Evolutionary conservation across 2,888 invertebrate species (phyloP).

Genomic region (Athalia cordata): DNA sequence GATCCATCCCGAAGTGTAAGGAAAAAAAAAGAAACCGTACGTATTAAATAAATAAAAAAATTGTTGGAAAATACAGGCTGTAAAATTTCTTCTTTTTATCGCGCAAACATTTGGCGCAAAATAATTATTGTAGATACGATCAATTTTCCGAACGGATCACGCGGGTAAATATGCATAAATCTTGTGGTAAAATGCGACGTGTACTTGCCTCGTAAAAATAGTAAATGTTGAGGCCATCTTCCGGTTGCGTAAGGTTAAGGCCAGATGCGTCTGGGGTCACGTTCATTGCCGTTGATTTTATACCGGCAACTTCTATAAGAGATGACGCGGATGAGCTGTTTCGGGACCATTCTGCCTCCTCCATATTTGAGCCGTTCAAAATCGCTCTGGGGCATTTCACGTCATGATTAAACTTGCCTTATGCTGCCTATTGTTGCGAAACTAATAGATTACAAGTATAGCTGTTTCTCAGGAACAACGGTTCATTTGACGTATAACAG

Average conservation of each 20-base stretch:
- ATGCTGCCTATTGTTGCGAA: conserved; percentile 7
- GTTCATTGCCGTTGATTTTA: conserved; percentile 29
- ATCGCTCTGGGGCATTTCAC: conserved; percentile 36
- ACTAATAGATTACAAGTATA: not conserved
- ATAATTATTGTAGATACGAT: not conserved
- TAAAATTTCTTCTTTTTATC: not conserved
- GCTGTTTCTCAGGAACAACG: not conserved
- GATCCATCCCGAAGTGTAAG: not conserved
- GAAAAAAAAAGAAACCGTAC: no score
- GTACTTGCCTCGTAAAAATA: conserved; percentile 46
- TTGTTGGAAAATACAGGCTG: no score
- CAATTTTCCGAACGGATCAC: conserved; percentile 8
- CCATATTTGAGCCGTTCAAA: conserved; percentile 35
- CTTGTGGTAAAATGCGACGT: no score
- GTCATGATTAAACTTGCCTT: conserved; percentile 22
- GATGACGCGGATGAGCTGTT: conserved; percentile 12
- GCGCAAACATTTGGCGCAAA: not conserved
- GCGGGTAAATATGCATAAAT: not conserved
- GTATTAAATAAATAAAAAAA: no score
- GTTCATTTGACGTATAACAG: not conserved
- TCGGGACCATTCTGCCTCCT: conserved; percentile 31
- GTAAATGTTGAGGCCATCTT: conserved; percentile 38
- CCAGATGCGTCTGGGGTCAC: conserved; percentile 25
- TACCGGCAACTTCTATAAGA: conserved; percentile 10
- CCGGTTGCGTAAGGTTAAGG: conserved; percentile 34